These are phyloP conservation scores for Brachionus rubens DNA, from an alignment of 1,140 invertebrate species.

Conservation along the genomic window DNA sequence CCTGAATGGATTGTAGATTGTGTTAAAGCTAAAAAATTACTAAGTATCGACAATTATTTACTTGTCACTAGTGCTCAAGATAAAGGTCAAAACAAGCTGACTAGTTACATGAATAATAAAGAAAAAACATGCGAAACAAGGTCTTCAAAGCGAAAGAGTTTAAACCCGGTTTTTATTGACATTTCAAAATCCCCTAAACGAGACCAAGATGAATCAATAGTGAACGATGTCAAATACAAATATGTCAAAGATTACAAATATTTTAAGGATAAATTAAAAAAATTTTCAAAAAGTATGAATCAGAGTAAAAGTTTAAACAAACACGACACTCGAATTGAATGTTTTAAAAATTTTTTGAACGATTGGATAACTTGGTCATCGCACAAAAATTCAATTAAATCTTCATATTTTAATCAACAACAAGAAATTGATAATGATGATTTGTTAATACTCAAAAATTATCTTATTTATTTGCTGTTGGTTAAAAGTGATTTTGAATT, in stretches of 20 bases:
- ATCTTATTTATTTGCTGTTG: not conserved
- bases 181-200: not conserved
- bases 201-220: too few relatives aligned
- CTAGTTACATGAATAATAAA: not conserved
- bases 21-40: conserved; percentile 20
- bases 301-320: not conserved
- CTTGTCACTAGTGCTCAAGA: conserved; percentile 7
- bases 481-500: conserved; percentile 5
- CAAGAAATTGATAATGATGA: conserved; percentile 22
- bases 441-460: not conserved
- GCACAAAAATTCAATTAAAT: not conserved
- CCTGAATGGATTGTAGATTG: conserved; percentile 40
- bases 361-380: conserved; percentile 31
- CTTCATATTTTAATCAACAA: not conserved
- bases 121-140: not conserved
- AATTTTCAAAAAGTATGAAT: not conserved
- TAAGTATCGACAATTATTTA: conserved; percentile 23
- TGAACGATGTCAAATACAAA: not conserved
- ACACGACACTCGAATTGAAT: not conserved
- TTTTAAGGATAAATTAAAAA: conserved; percentile 7
- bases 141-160: too few relatives aligned
- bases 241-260: conserved; percentile 19
- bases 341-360: not conserved
- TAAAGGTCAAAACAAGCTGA: conserved; percentile 19
- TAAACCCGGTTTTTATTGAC: not conserved